A percentile compares a stretch with the other conserved stretches of the same genome.
These are phyloP conservation scores for Drosophila ananassae DNA, from an alignment of 1,140 invertebrate species.

Conservation along the genomic window DNA sequence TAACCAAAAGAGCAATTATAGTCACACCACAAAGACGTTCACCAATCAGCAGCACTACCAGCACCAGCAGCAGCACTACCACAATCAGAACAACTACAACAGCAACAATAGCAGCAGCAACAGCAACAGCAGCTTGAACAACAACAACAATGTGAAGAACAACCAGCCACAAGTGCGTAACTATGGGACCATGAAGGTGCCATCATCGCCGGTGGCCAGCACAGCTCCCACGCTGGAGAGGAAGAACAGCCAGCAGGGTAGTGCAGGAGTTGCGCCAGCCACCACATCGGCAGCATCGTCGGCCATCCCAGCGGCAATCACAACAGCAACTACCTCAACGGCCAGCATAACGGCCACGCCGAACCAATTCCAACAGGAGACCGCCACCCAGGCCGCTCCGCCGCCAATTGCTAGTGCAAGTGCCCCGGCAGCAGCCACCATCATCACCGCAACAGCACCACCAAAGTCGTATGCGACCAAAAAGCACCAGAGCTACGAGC, in stretches of 20 bases:
- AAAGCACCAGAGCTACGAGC: constrained; percentile 26
- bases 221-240: constrained; percentile 65
- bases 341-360: constrained; percentile 76
- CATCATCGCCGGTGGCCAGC: constrained; percentile 74
- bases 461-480: constrained; percentile 53
- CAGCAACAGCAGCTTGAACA: constrained; percentile 56
- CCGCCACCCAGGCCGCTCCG: constrained; percentile 13
- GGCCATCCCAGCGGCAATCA: constrained; percentile 16
- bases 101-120: constrained; percentile 44
- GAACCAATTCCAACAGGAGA: constrained; percentile 72
- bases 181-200: constrained; percentile 80
- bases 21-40: constrained; percentile 40
- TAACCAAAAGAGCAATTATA: constrained; percentile 47
- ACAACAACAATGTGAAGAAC: constrained; percentile 43
- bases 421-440: constrained; percentile 26
- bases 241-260: constrained; percentile 61
- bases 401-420: constrained; percentile 7
- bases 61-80: constrained; percentile 56
- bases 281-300: constrained; percentile 1
- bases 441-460: constrained; percentile 23
- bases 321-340: constrained; percentile 76
- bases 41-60: constrained; percentile 63
- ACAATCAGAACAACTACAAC: constrained; percentile 29
- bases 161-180: constrained; percentile 74
- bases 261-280: constrained; percentile 8